Conservation (phyloP, 2,797 vertebrate species). For the Bufotes viridis region DNA sequence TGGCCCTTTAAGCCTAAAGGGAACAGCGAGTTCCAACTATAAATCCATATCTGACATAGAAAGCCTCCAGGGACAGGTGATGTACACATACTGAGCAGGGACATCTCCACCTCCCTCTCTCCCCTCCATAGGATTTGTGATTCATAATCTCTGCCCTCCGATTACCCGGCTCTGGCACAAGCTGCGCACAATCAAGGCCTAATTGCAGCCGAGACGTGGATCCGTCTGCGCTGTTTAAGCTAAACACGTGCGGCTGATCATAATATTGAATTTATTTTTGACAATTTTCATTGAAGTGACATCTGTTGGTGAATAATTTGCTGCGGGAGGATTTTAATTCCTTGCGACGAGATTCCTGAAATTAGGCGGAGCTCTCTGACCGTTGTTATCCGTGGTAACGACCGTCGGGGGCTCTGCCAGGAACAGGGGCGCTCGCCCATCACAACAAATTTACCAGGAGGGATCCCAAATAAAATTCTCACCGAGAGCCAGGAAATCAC, state of each 20-base stretch:
- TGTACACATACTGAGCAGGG: not conserved
- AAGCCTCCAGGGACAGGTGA: not conserved
- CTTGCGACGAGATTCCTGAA: slow-evolving; percentile 4
- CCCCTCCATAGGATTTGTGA: too few relatives aligned
- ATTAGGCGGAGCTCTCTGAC: not conserved
- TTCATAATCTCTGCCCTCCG: not conserved
- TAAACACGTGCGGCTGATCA: slow-evolving; percentile 45
- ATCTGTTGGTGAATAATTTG: slow-evolving; percentile 59
- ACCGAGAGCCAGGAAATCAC: too few relatives aligned
- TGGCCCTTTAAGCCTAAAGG: not conserved
- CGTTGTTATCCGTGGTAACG: not conserved
- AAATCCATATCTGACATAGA: too few relatives aligned
- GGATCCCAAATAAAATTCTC: not conserved
- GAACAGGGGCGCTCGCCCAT: not conserved
- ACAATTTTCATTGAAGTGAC: slow-evolving; percentile 37
- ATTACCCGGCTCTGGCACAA: not conserved
- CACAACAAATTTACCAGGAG: not conserved
- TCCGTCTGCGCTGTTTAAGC: slow-evolving; percentile 29
- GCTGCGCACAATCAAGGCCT: slow-evolving; percentile 12
- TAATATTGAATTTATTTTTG: slow-evolving; percentile 54
- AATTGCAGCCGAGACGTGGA: slow-evolving; percentile 20
- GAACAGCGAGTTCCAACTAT: not conserved
- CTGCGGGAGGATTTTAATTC: slow-evolving; percentile 17
- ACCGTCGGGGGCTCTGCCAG: not conserved
- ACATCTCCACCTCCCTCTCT: not conserved